Evolutionary conservation across 1,140 invertebrate genomes (phyloP).

Genomic region (Bombus breviceps): DNA sequence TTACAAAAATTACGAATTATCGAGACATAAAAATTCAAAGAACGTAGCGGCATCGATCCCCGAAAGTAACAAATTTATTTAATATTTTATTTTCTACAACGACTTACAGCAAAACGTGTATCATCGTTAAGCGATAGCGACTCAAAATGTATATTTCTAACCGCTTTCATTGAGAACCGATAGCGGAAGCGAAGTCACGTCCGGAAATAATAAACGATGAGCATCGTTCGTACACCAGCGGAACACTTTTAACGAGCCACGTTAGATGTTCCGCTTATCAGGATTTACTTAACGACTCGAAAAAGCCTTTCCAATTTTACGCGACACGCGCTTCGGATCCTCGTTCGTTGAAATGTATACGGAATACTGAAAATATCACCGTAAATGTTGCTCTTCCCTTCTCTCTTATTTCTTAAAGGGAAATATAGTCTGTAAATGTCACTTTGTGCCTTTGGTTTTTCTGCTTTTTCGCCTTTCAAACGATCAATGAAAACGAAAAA

Average conservation of each 20-base stretch:
- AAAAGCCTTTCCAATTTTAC: conserved; percentile 24
- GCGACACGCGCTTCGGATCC: not conserved
- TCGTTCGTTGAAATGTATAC: not conserved
- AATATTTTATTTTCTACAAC: too few relatives aligned
- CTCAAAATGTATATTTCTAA: not conserved
- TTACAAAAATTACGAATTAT: too few relatives aligned
- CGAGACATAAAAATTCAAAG: too few relatives aligned
- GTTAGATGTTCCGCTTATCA: not conserved
- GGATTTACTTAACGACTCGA: conserved; percentile 16
- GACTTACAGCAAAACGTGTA: too few relatives aligned
- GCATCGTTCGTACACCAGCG: not conserved
- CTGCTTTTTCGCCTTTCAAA: too few relatives aligned
- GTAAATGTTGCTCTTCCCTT: not conserved
- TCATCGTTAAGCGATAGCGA: too few relatives aligned
- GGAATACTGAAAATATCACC: not conserved
- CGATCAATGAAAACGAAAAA: too few relatives aligned
- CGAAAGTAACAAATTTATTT: too few relatives aligned
- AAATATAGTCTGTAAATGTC: too few relatives aligned
- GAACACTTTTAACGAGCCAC: too few relatives aligned
- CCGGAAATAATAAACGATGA: not conserved
- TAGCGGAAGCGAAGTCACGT: not conserved
- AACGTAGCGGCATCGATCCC: too few relatives aligned
- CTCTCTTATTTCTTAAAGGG: not conserved
- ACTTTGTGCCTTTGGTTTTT: too few relatives aligned
- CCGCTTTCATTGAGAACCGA: not conserved